These are phyloP conservation scores for Agrotis exclamationis DNA, from an alignment of 2,888 invertebrate genomes.

Conservation along the genomic window DNA sequence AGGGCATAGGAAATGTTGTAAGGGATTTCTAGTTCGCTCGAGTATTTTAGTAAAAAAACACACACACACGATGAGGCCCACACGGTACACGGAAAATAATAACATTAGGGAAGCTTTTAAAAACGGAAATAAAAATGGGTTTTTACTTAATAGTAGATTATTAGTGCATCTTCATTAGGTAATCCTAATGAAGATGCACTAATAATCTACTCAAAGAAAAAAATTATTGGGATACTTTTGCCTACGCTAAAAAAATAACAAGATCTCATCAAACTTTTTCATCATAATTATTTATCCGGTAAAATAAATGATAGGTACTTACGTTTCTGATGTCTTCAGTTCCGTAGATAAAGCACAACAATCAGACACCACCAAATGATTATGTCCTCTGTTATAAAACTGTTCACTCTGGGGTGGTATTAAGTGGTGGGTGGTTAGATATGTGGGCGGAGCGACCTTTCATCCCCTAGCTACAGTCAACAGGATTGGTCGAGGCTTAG, in stretches of 20 bases:
- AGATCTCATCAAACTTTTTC: too few species aligned
- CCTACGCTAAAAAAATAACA: not conserved
- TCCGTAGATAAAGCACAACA: conserved; percentile 55
- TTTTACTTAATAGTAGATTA: too few species aligned
- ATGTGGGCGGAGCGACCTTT: conserved; percentile 74
- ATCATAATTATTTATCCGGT: too few species aligned
- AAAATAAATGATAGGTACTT: conserved; percentile 24
- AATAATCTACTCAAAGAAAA: not conserved
- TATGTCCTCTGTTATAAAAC: conserved; percentile 64
- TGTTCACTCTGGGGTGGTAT: conserved; percentile 67
- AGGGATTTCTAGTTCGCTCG: not conserved
- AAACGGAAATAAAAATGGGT: too few species aligned
- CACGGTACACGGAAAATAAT: not conserved
- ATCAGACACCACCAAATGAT: conserved; percentile 67
- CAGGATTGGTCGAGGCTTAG: conserved; percentile 72
- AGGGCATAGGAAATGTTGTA: not conserved
- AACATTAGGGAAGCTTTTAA: not conserved
- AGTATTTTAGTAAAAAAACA: not conserved
- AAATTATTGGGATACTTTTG: not conserved
- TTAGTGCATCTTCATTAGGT: too few species aligned
- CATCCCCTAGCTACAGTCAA: conserved; percentile 65
- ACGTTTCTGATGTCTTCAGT: conserved; percentile 49
- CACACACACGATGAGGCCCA: too few species aligned
- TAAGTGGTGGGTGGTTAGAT: conserved; percentile 66
- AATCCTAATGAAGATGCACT: too few species aligned